Evolutionary conservation across 92 coral and sea anemone genomes (phyloP).

Genomic region (Zoanthus solanderi): DNA sequence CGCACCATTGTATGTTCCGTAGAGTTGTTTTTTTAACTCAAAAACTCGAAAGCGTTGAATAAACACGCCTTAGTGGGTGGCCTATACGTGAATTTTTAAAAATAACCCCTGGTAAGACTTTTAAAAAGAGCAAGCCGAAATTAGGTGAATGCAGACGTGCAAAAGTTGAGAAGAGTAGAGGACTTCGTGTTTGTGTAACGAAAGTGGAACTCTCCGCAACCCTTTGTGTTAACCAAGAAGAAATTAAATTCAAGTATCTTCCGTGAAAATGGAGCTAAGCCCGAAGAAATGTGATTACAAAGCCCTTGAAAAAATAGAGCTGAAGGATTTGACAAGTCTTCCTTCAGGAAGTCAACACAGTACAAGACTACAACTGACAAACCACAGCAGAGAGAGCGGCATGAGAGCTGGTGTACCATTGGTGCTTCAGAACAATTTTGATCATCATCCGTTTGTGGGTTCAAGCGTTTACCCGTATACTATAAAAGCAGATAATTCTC

Average conservation of each 20-base stretch:
- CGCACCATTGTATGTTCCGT: background rate
- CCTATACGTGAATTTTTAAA: conserved; percentile 51
- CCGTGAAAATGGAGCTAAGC: conserved; percentile 4
- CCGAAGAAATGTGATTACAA: background rate
- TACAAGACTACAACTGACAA: conserved; percentile 6
- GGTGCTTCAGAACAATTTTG: conserved; percentile 32
- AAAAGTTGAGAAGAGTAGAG: conserved; percentile 9
- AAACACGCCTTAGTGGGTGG: conserved; percentile 75
- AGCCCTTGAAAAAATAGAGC: conserved; percentile 5
- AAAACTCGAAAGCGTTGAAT: conserved; percentile 43
- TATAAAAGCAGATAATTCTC: conserved; percentile 44
- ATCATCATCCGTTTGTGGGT: conserved; percentile 3
- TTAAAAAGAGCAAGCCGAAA: conserved; percentile 35
- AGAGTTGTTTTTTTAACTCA: background rate
- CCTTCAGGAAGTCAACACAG: conserved; percentile 40
- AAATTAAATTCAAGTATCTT: conserved; percentile 10
- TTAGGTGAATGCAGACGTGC: conserved; percentile 28
- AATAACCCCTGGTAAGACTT: conserved; percentile 40
- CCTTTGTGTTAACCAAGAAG: conserved; percentile 25
- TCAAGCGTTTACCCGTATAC: background rate
- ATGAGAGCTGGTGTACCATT: conserved; percentile 8
- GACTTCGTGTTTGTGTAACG: background rate
- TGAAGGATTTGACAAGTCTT: conserved; percentile 11
- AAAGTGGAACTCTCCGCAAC: conserved; percentile 7
- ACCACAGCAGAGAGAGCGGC: conserved; percentile 47